These are phyloP conservation scores for Sisor rabdophorus DNA, from an alignment of 2,113 vertebrate species.

Conservation along the genomic window DNA sequence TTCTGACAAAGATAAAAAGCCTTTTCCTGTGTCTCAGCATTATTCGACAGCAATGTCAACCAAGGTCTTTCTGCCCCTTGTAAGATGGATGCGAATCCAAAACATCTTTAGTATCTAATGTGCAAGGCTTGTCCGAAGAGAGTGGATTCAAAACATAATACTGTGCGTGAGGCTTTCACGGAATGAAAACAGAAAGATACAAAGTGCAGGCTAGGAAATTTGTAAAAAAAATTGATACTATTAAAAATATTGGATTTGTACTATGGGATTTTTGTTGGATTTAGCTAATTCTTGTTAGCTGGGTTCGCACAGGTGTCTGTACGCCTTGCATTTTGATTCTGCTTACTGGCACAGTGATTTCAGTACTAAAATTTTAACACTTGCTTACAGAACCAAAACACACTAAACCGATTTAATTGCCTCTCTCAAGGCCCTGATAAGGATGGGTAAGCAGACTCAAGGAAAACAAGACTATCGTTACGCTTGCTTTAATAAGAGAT, in stretches of 20 bases:
- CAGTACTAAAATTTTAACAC: conserved; percentile 7
- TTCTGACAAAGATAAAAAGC: conserved; percentile 41
- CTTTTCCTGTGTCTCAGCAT: conserved; percentile 27
- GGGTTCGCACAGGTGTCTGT: background rate
- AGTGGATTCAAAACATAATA: conserved; percentile 51
- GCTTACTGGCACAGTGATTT: background rate
- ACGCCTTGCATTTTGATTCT: background rate
- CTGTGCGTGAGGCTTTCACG: conserved; percentile 13
- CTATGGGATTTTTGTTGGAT: background rate
- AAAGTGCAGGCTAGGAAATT: conserved; percentile 1
- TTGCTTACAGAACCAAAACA: conserved; percentile 28
- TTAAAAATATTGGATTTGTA: background rate
- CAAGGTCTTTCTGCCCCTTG: conserved; percentile 40
- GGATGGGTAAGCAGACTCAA: conserved; percentile 45
- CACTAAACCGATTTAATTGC: conserved; percentile 50
- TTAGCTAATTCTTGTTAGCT: background rate
- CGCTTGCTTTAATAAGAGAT: conserved; percentile 23
- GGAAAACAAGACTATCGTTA: conserved; percentile 13
- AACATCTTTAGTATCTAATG: conserved; percentile 43
- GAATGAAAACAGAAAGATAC: conserved; percentile 10
- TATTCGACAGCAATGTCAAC: conserved; percentile 28
- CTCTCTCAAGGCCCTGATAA: conserved; percentile 48
- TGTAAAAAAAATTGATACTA: background rate
- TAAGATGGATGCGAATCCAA: conserved; percentile 43
- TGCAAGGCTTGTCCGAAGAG: conserved; percentile 35